Evolutionary conservation across 2,797 vertebrate species (phyloP), one percentile per base, ranked within the genome.

Genomic region (Poeciliopsis gracilis): DNA sequence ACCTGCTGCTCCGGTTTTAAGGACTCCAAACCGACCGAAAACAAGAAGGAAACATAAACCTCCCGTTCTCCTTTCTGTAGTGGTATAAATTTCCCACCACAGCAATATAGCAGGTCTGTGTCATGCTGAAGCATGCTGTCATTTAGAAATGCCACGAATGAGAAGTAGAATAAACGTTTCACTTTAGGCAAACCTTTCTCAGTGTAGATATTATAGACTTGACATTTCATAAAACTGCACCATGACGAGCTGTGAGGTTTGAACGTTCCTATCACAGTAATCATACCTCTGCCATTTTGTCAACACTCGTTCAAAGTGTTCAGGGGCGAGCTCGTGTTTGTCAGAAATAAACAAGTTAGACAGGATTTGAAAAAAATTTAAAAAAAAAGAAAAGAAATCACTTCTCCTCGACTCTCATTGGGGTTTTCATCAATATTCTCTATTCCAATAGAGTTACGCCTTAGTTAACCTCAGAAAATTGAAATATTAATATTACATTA

Each of bases 1-100:
- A 70, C 88, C 84, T 94, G 93, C 87, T 95, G 94, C 76, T 93
- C 92, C 10, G 94, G 94, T 0, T 95, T 95, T 77, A 93, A 85
- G 76, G 85, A 91, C 59, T 46, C 88, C 2, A 76, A 87, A 43
- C 45, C 84, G 2, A 6, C 71, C 1, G 82, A 91, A 36, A 81
- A 36, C 36, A 87, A 75, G 72, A 82, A 25, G 28, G 51, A 61
- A 11, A 23, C 73, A 5, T 71, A 80, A 55, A 2, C 43, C 10
- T 43, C 0, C 15, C 2, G 25, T 11, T 72, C 41, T n/a, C 25
- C 8, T 61, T 55, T 13, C 4, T 33, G 74, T n/a, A 11, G 41
- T 15, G 47, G 7, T 1, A 28, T 11, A 45, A 49, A 38, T 33
- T 0, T 10, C 45, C 71, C 46, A 75, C 20, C 77, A 67, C 46